These are phyloP conservation scores for Hemibagrus wyckioides DNA, from an alignment of 2,113 vertebrate genomes.

Conservation along the genomic window DNA sequence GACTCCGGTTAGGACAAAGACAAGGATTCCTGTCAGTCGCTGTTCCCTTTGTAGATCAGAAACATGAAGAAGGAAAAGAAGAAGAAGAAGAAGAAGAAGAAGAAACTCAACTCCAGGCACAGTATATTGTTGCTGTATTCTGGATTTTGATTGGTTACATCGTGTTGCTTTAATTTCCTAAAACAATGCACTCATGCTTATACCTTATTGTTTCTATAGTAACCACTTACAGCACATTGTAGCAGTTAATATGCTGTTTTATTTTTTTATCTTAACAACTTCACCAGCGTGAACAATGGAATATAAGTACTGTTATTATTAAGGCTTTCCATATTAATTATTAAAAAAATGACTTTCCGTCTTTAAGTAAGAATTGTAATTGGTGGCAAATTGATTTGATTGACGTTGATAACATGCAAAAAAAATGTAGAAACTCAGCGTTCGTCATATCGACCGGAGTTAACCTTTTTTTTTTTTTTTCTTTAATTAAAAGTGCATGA, in stretches of 20 bases:
- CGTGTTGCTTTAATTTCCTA: not conserved
- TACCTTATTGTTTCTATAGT: too few species aligned
- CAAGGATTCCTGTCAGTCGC: conserved; percentile 86
- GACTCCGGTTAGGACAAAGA: conserved; percentile 91
- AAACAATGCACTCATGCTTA: too few species aligned
- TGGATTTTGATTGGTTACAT: not conserved
- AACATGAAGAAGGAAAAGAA: not conserved
- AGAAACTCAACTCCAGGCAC: not conserved
- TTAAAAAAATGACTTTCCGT: too few species aligned
- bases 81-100: not conserved
- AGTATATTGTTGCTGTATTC: not conserved
- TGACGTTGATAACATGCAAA: not conserved
- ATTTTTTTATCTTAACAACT: too few species aligned
- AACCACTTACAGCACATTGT: too few species aligned
- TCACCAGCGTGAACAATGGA: too few species aligned
- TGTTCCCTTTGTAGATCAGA: conserved; percentile 78
- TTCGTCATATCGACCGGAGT: not conserved
- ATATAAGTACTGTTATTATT: too few species aligned
- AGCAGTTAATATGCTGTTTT: too few species aligned
- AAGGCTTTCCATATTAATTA: too few species aligned
- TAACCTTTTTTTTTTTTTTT: not conserved
- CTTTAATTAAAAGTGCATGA: too few species aligned
- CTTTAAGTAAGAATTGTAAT: too few species aligned
- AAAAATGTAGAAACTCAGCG: not conserved
- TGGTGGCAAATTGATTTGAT: not conserved